Evolutionary conservation across 2,113 vertebrate species (phyloP).

Genomic region (Platycercus adscitus): DNA sequence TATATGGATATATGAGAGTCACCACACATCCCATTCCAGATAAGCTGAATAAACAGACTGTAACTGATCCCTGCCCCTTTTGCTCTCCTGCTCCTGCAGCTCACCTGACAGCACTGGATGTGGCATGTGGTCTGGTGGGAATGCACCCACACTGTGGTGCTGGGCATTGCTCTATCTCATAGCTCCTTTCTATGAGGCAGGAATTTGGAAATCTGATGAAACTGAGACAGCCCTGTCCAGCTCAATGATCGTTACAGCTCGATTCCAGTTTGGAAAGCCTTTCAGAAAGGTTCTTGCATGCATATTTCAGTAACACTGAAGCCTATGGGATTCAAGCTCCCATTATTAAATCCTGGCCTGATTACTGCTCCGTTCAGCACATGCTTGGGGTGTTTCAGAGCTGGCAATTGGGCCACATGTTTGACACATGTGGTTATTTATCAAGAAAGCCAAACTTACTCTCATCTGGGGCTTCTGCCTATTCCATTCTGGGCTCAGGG

Average conservation of each 20-base stretch:
- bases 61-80: not conserved
- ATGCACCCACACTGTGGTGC: not conserved
- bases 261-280: not conserved
- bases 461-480: not conserved
- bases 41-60: not conserved
- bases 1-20: not conserved
- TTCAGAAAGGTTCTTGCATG: not conserved
- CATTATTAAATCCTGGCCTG: too few species aligned
- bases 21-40: not conserved
- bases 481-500: not conserved
- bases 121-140: not conserved
- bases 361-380: not conserved
- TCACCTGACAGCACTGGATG: not conserved
- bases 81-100: not conserved
- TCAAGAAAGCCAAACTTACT: not conserved
- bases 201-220: not conserved
- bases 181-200: not conserved
- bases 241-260: not conserved
- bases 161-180: not conserved
- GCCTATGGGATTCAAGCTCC: not conserved
- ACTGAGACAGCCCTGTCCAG: not conserved
- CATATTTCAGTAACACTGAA: not conserved
- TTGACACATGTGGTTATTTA: not conserved
- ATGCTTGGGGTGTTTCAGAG: not conserved
- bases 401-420: not conserved